phyloP scores from a whole-genome alignment of 2,797 vertebrate species.

The Tinamus major region DNA sequence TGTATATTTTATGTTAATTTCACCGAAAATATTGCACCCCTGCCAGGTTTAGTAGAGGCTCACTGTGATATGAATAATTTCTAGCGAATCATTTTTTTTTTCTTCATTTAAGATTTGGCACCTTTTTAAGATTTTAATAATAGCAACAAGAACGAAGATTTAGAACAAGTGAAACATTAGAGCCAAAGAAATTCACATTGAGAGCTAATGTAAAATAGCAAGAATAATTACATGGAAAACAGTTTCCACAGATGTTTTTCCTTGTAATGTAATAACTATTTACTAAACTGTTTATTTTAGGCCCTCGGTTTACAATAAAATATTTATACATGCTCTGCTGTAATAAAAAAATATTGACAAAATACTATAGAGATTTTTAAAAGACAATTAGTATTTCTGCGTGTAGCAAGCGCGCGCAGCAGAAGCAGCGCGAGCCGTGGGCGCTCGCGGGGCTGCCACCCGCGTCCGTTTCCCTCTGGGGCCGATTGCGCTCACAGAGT shows the following conservation, averaged over 20 bases:
- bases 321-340: slow-evolving; percentile 83
- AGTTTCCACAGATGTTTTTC: slow-evolving; percentile 85
- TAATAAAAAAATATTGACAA: slow-evolving; percentile 87
- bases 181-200: slow-evolving; percentile 81
- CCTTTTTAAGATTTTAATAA: slow-evolving; percentile 87
- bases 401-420: slow-evolving; percentile 27
- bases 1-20: slow-evolving; percentile 90
- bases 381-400: slow-evolving; percentile 77
- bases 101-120: slow-evolving; percentile 86
- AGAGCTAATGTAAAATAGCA: slow-evolving; percentile 83
- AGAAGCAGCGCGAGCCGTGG: slow-evolving; percentile 37
- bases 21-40: slow-evolving; percentile 86
- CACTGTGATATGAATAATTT: slow-evolving; percentile 87
- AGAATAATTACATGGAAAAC: slow-evolving; percentile 86
- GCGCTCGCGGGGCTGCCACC: neutral
- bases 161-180: slow-evolving; percentile 83
- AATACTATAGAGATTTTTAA: slow-evolving; percentile 81
- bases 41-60: slow-evolving; percentile 85
- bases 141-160: slow-evolving; percentile 85
- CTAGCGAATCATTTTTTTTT: slow-evolving; percentile 82
- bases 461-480: neutral
- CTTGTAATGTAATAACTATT: slow-evolving; percentile 87
- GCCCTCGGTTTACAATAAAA: slow-evolving; percentile 86
- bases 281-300: slow-evolving; percentile 89
- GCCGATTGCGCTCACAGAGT: neutral